phyloP scores from a whole-genome alignment of 2,113 vertebrate species.

The Meriones unguiculatus region DNA sequence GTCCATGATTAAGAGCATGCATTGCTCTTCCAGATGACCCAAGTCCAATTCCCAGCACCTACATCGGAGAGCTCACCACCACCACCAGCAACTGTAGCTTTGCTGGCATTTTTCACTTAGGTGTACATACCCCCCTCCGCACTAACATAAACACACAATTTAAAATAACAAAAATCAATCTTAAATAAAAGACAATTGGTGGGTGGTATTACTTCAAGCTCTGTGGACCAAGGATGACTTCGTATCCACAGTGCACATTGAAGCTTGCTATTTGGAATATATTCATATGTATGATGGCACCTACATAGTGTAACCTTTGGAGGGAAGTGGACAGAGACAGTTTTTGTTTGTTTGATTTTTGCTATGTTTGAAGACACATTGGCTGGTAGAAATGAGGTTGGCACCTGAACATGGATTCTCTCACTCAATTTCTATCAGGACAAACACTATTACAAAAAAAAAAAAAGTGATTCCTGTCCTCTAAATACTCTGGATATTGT shows the following conservation, averaged over 20 bases:
- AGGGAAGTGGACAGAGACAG: background rate
- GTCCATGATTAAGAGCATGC: background rate
- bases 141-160: background rate
- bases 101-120: background rate
- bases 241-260: background rate
- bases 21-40: background rate
- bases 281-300: background rate
- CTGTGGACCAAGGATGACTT: background rate
- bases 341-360: no score
- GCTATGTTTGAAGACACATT: background rate
- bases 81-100: no score
- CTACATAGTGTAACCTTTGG: background rate
- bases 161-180: background rate
- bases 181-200: background rate
- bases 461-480: background rate
- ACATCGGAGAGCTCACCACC: background rate
- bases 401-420: background rate
- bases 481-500: no score
- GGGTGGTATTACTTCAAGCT: background rate
- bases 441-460: background rate
- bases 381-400: background rate
- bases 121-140: accelerated
- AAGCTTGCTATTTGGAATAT: background rate
- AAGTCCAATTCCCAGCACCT: background rate
- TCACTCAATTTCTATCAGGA: background rate